A percentile compares a stretch with the other conserved stretches of the same genome.
phyloP scores from a whole-genome alignment of 2,113 vertebrate species.

The Seriola quinqueradiata region DNA sequence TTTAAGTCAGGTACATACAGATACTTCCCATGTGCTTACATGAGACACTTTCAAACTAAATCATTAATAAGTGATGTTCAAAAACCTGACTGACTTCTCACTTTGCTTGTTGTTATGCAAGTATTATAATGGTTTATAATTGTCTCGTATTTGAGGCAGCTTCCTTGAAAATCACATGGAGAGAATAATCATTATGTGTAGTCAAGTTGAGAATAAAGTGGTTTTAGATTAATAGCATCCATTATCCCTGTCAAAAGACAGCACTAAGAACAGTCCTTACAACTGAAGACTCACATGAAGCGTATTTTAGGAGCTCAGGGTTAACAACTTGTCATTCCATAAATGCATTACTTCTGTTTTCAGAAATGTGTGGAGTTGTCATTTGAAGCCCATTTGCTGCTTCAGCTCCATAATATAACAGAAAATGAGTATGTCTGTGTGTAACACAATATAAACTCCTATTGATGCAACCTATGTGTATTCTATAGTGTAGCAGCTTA shows the following conservation, averaged over 20 bases:
- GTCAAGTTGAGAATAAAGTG: not conserved
- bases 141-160: not conserved
- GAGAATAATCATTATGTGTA: not conserved
- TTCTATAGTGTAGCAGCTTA: not conserved
- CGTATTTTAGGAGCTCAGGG: not conserved
- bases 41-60: not conserved
- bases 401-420: not conserved
- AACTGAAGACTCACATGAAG: not conserved
- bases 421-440: not conserved
- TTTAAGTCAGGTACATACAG: not conserved
- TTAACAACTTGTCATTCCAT: not conserved
- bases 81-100: not conserved
- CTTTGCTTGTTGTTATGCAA: not conserved
- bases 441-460: not conserved
- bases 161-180: not conserved
- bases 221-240: not conserved
- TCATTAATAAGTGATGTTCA: not conserved
- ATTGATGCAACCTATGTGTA: not conserved
- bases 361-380: not conserved
- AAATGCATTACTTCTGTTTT: not conserved
- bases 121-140: not conserved
- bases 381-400: not conserved
- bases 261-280: not conserved
- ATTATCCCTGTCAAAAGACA: not conserved
- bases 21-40: not conserved